Conservation (phyloP, 2,797 vertebrate genomes). For the Epinephelus coioides region DNA sequence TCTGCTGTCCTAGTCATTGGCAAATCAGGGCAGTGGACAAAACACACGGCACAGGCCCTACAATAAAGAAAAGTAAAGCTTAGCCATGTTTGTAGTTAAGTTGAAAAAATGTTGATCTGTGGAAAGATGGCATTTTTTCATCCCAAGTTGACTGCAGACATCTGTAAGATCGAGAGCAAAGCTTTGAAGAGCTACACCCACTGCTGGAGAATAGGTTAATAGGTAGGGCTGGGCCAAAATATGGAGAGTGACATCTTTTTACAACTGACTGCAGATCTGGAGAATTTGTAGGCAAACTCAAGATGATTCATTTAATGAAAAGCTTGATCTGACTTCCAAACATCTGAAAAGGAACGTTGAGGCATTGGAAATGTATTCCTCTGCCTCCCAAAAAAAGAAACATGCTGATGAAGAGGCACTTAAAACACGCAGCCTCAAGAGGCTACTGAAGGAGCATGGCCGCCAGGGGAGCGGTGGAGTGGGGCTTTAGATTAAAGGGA, state of each 20-base stretch:
- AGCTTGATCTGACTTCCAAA: conserved; percentile 11
- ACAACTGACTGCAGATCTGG: not conserved
- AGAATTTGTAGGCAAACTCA: not conserved
- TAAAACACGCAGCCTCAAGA: conserved; percentile 25
- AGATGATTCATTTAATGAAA: not conserved
- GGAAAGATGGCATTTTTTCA: not conserved
- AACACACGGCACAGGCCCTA: not conserved
- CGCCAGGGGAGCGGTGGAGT: conserved; percentile 5
- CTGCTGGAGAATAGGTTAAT: not conserved
- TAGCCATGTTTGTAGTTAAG: not conserved
- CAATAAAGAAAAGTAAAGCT: not conserved
- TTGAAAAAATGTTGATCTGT: not conserved
- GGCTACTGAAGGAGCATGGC: conserved; percentile 19
- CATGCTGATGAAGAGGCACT: conserved; percentile 24
- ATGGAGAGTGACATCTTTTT: not conserved
- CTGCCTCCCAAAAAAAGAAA: not conserved
- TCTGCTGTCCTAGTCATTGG: not conserved
- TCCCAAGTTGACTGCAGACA: not conserved
- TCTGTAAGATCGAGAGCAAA: not conserved
- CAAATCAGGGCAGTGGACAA: not conserved
- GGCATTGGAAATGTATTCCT: not conserved
- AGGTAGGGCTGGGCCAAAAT: too few species aligned
- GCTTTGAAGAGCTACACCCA: not conserved
- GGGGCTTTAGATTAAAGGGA: conserved; percentile 42
- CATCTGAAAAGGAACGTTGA: not conserved